A percentile compares a stretch with the other conserved stretches of the same genome.
Evolutionary conservation across 2,888 invertebrate genomes (phyloP).

Genomic region (Coelinius sp.): DNA sequence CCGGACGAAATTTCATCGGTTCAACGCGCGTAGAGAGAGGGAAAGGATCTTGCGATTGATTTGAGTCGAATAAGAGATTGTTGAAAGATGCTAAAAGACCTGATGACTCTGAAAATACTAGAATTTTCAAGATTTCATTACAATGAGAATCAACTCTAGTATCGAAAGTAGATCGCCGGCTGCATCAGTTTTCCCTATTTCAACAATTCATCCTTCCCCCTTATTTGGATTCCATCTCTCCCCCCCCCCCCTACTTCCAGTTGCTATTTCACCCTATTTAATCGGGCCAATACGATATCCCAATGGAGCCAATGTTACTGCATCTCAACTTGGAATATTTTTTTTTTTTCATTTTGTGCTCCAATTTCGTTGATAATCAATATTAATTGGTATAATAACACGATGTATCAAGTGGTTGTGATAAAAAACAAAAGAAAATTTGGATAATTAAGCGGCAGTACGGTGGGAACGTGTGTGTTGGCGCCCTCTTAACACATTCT

Average conservation of each 20-base stretch:
- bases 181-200: constrained; percentile 59
- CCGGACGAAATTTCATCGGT: constrained; percentile 7
- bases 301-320: background rate
- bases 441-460: constrained; percentile 46
- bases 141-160: background rate
- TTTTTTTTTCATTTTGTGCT: background rate
- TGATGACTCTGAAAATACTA: background rate
- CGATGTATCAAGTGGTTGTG: constrained; percentile 22
- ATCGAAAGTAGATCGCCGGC: constrained; percentile 54
- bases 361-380: constrained; percentile 16
- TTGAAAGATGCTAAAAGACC: background rate
- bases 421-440: constrained; percentile 42
- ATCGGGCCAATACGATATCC: background rate
- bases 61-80: background rate
- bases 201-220: constrained; percentile 56
- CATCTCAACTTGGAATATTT: constrained; percentile 16
- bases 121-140: constrained; percentile 26
- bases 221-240: constrained; percentile 34
- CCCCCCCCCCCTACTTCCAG: constrained; percentile 22
- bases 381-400: constrained; percentile 44
- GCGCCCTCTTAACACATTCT: constrained; percentile 38
- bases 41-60: background rate
- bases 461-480: constrained; percentile 42
- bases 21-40: constrained; percentile 1
- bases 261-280: background rate